Evolutionary conservation across 2,888 invertebrate genomes (phyloP).

Genomic region (Formica aserva): DNA sequence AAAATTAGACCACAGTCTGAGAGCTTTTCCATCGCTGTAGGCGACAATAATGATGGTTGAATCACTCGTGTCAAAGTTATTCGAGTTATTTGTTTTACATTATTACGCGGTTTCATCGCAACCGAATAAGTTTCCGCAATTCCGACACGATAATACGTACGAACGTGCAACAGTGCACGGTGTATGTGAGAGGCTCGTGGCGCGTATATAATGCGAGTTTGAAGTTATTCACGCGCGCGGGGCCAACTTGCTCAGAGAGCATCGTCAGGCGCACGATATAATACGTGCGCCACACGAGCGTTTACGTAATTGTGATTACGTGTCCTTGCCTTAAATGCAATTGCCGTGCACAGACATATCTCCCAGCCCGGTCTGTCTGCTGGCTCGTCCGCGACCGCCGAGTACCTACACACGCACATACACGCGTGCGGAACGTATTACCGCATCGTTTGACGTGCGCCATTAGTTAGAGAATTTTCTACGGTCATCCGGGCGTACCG

Average conservation of each 20-base stretch:
- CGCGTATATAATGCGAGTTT: constrained; percentile 21
- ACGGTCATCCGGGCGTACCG: constrained; percentile 51
- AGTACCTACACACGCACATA: not conserved
- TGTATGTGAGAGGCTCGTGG: not conserved
- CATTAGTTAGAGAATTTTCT: constrained; percentile 72
- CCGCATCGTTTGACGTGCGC: constrained; percentile 67
- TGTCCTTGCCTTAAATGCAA: constrained; percentile 63
- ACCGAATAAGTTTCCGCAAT: not conserved
- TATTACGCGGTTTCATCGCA: not conserved
- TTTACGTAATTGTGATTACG: constrained; percentile 71
- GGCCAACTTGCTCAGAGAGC: constrained; percentile 21
- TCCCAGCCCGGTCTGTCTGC: not conserved
- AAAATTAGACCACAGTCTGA: no score
- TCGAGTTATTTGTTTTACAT: not conserved
- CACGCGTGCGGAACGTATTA: constrained; percentile 34
- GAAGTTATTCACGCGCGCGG: constrained; percentile 15
- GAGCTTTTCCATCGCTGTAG: not conserved
- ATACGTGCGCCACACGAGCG: constrained; percentile 28
- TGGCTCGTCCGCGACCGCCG: not conserved
- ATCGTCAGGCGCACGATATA: constrained; percentile 20
- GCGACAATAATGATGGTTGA: not conserved
- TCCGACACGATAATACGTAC: not conserved
- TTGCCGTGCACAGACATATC: constrained; percentile 59
- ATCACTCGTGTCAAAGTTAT: not conserved
- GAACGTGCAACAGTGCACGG: not conserved